phyloP scores from a whole-genome alignment of 2,797 vertebrate genomes.

The Masticophis lateralis region DNA sequence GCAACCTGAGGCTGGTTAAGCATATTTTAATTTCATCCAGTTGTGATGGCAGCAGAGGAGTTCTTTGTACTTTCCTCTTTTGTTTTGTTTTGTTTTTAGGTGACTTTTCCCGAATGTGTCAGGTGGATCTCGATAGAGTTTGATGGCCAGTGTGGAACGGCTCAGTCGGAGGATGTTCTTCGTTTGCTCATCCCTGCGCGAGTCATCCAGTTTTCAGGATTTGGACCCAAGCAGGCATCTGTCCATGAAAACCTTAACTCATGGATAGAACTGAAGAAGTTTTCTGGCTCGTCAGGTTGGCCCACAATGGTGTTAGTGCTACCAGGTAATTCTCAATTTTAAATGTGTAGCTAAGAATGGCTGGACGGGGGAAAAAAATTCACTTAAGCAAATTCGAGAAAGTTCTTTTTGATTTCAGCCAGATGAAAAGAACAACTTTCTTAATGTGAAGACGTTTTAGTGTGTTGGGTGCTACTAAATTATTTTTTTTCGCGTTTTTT shows the following conservation, averaged over 20 bases:
- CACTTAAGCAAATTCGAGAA: not conserved
- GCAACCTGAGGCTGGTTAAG: not conserved
- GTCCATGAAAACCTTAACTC: conserved; percentile 94
- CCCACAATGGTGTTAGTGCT: conserved; percentile 92
- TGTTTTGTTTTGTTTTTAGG: conserved; percentile 68
- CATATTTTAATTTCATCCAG: not conserved
- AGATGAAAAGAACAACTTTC: not conserved
- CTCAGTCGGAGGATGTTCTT: conserved; percentile 95
- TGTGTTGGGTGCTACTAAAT: not conserved
- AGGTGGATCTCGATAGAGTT: conserved; percentile 97
- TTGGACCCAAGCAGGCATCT: conserved; percentile 83
- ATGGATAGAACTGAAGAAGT: conserved; percentile 97
- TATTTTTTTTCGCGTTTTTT: not conserved
- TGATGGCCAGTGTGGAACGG: conserved; percentile 94
- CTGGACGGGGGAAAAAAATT: no score
- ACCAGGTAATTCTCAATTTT: conserved; percentile 77
- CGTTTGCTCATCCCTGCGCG: conserved; percentile 93
- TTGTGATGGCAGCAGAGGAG: not conserved
- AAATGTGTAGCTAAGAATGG: no score
- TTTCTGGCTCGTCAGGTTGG: conserved; percentile 91
- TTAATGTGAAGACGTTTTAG: not conserved
- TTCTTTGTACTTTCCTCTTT: not conserved
- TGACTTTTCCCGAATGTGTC: conserved; percentile 95
- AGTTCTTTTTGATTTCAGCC: not conserved
- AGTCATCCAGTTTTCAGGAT: conserved; percentile 82